Base-by-base conservation (phyloP, 2,888 invertebrate genomes). In the Watsonalla cultraria region DNA sequence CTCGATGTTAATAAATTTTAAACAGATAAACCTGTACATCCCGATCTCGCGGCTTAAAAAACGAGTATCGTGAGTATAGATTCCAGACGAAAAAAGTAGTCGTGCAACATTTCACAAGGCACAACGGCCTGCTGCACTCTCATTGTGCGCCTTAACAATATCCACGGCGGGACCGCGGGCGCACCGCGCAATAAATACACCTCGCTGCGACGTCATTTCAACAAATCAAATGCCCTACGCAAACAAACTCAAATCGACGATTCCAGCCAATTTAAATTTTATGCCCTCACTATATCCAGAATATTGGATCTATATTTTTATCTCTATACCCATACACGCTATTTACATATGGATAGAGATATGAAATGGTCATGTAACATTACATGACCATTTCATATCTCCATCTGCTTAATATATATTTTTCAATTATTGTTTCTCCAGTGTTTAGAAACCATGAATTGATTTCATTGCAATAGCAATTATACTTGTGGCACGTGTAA, bases 21-120 rank as follows among this genome's bases (percentile, higher is more conserved):
- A 90, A 90, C 86, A 89, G 89, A 89, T 89, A 90, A 90, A 90
- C 89, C 88, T 87, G 89, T 90, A 89, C 89, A 89, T 90, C 88
- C 87, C 82, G 87, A 78, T 85, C 86, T 86, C 83, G 81, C 83
- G 82, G 86, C 82, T 84, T 83, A 88, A 90, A 90, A 89, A 90
- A 90, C 86, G 80, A 90, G 81, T 82, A 88, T 83, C 80, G 82
- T 84, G 86, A 88, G 87, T 90, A 79, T 83, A 88, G 82, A 87
- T 86, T 88, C 89, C 90, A 90, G 90, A 90, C 90, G 90, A 90
- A 90, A 90, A 90, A 90, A 90, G 90, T 89, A 87, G 90, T 90
- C 89, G 87, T 76, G 85, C 90, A 90, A 90, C 90, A 90, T 90
- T 90, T 90, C 89, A 88, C 86, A 84, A 85, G 86, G 89, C 89